Conservation (phyloP, 35 echinoderm and acorn worm species). For the Ophioderma brevispina region DNA sequence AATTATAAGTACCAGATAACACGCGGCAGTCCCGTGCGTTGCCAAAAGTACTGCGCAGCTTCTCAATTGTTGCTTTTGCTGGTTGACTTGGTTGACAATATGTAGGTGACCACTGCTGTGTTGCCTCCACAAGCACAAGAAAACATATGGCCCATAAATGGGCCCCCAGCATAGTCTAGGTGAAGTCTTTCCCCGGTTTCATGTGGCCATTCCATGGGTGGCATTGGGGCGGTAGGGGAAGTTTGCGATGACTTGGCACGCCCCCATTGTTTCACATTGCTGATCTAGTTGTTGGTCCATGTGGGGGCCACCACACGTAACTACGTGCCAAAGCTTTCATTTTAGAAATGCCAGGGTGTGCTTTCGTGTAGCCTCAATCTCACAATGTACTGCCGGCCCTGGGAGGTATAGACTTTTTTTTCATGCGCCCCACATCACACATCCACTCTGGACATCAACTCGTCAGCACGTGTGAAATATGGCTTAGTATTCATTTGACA, state of each 20-base stretch:
- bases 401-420: constrained; percentile 48
- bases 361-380: constrained; percentile 71
- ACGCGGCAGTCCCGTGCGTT: constrained; percentile 33
- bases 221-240: constrained; percentile 28
- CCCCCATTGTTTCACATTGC: constrained; percentile 8
- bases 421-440: constrained; percentile 62
- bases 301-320: constrained; percentile 55
- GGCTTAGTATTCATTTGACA: constrained; percentile 30
- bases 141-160: constrained; percentile 28
- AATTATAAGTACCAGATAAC: constrained; percentile 31
- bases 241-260: constrained; percentile 29
- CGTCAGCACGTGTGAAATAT: constrained; percentile 38
- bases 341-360: too few relatives aligned
- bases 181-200: constrained; percentile 42
- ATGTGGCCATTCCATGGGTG: constrained; percentile 48
- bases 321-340: too few relatives aligned
- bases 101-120: constrained; percentile 30
- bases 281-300: constrained; percentile 43
- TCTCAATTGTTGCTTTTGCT: constrained; percentile 27
- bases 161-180: constrained; percentile 57
- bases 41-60: constrained; percentile 25
- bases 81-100: neutral
- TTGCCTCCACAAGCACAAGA: constrained; percentile 49
- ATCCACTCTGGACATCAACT: constrained; percentile 54
- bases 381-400: constrained; percentile 51